A percentile compares a stretch with the other conserved stretches of the same genome.
These are phyloP conservation scores for Drosophila busckii DNA, from an alignment of 1,140 invertebrate genomes.

Conservation along the genomic window DNA sequence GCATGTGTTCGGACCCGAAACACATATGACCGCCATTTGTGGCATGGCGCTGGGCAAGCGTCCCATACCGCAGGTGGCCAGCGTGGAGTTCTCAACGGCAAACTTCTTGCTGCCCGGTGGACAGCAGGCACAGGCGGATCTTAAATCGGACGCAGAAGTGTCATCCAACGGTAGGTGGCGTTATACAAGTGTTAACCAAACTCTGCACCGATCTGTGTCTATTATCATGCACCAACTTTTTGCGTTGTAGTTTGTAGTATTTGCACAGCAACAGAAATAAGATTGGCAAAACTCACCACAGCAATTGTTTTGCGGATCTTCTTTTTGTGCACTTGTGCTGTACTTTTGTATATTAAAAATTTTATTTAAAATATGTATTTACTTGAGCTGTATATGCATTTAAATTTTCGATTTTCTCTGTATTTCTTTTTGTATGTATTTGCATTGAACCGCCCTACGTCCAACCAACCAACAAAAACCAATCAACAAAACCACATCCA, in stretches of 20 bases:
- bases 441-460: constrained; percentile 41
- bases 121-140: constrained; percentile 80
- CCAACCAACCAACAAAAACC: constrained; percentile 41
- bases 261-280: too few species aligned
- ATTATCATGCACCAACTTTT: too few species aligned
- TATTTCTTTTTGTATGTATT: constrained; percentile 47
- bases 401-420: constrained; percentile 40
- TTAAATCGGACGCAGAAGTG: constrained; percentile 41
- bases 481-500: constrained; percentile 27
- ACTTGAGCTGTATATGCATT: constrained; percentile 25
- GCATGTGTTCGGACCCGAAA: constrained; percentile 98
- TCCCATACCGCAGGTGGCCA: constrained; percentile 86
- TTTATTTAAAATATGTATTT: constrained; percentile 10
- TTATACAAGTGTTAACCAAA: too few species aligned
- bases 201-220: too few species aligned
- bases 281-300: too few species aligned
- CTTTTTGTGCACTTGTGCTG: too few species aligned
- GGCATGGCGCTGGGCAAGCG: constrained; percentile 97
- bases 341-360: constrained; percentile 8
- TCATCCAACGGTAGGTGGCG: constrained; percentile 43
- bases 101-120: constrained; percentile 95
- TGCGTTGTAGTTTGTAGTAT: too few species aligned
- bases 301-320: too few species aligned
- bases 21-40: constrained; percentile 99
- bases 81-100: constrained; percentile 84